phyloP scores from a whole-genome alignment of 1,140 invertebrate species.

The Papilio xuthus region DNA sequence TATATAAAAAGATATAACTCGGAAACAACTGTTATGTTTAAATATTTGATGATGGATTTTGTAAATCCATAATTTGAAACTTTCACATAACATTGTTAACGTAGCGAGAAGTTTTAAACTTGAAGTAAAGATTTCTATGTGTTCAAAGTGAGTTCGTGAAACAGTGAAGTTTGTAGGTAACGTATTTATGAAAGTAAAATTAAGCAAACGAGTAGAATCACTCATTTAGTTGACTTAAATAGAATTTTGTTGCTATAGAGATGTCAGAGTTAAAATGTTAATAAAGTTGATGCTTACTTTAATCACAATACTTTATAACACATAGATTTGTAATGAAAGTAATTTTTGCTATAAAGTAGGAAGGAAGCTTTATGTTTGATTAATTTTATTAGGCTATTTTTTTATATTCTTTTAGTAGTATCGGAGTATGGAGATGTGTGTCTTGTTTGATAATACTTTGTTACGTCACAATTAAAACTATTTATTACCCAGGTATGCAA shows the following conservation, averaged over 20 bases:
- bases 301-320: not conserved
- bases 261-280: not conserved
- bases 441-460: not conserved
- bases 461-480: not conserved
- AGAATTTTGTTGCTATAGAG: not conserved
- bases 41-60: not conserved
- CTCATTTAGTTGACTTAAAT: not conserved
- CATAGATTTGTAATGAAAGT: no score
- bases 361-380: not conserved
- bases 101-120: not conserved
- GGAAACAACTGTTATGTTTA: not conserved
- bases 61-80: not conserved
- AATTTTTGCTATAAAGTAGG: not conserved
- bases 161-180: not conserved
- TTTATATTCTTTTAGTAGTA: no score
- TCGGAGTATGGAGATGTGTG: no score
- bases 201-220: not conserved
- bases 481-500: constrained; percentile 1
- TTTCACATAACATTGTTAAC: not conserved
- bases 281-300: not conserved
- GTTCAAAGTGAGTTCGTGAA: not conserved
- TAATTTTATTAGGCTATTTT: no score
- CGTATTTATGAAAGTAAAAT: not conserved
- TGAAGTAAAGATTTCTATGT: not conserved
- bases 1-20: not conserved